phyloP scores from a whole-genome alignment of 2,888 invertebrate genomes.

The Pandemis cinnamomeana region DNA sequence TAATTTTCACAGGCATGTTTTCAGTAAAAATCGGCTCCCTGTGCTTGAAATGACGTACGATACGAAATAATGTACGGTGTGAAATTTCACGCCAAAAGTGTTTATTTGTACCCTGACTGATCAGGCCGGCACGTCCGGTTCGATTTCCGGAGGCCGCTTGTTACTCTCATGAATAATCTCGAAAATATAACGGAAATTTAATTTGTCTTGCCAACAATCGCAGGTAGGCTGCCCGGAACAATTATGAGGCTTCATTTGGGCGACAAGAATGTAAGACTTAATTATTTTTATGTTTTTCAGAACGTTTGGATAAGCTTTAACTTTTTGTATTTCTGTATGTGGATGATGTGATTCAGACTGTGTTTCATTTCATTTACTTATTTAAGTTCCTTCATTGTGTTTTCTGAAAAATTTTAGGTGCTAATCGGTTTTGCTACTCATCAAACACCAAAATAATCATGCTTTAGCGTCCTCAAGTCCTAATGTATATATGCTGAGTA shows the following conservation, averaged over 20 bases:
- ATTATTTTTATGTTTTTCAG: not conserved
- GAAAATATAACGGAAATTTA: slow-evolving; percentile 55
- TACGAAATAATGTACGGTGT: slow-evolving; percentile 9
- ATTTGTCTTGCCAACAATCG: slow-evolving; percentile 47
- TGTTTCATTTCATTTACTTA: no score
- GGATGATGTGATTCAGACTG: no score
- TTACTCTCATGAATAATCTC: slow-evolving; percentile 63
- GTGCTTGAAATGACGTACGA: not conserved
- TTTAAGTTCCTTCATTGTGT: no score
- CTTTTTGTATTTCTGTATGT: no score
- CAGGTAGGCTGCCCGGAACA: slow-evolving; percentile 12
- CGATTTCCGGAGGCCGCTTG: slow-evolving; percentile 57
- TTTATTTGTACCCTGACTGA: slow-evolving; percentile 52
- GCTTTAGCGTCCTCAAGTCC: not conserved
- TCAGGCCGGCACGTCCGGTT: slow-evolving; percentile 54
- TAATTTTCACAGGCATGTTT: no score
- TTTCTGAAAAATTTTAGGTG: not conserved
- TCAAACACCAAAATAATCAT: not conserved
- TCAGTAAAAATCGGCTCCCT: no score
- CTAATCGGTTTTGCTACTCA: not conserved
- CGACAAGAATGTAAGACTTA: not conserved
- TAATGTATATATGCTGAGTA: not conserved
- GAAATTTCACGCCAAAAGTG: slow-evolving; percentile 41
- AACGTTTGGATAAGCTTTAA: not conserved
- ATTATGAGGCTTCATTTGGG: slow-evolving; percentile 23